Percentiles rank a stretch among this genome's conserved stretches.
phyloP scores from a whole-genome alignment of 2,797 vertebrate species.

The Sebastiscus tertius region DNA sequence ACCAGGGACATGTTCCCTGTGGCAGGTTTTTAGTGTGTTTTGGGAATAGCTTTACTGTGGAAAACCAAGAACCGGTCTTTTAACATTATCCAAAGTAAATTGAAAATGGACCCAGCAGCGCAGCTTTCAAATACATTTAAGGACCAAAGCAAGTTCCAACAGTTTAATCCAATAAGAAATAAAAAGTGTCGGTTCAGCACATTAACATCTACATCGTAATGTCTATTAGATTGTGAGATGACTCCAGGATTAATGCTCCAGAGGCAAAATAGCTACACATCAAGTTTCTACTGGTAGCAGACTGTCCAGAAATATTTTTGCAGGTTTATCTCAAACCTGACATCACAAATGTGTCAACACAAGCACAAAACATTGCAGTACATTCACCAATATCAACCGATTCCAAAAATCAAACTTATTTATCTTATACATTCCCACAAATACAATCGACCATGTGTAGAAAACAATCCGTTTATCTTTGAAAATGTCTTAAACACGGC shows the following conservation, averaged over 20 bases:
- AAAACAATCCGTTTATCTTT: not conserved
- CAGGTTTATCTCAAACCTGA: not conserved
- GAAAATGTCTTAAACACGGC: not conserved
- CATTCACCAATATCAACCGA: not conserved
- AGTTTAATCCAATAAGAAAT: not conserved
- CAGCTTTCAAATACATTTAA: not conserved
- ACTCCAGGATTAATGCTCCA: not conserved
- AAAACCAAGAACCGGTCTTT: not conserved
- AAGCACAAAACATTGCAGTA: not conserved
- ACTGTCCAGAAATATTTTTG: not conserved
- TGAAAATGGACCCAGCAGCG: not conserved
- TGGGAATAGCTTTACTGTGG: not conserved
- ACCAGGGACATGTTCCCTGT: no score
- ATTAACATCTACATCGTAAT: not conserved
- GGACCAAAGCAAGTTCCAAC: no score
- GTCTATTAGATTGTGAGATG: not conserved
- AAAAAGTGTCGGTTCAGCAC: not conserved
- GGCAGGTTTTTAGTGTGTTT: not conserved
- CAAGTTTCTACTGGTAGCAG: not conserved
- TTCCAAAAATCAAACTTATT: not conserved
- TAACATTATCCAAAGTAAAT: not conserved
- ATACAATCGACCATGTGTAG: not conserved
- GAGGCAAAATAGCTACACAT: not conserved
- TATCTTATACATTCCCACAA: not conserved
- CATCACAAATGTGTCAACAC: not conserved